Evolutionary conservation across 2,888 invertebrate species (phyloP), one percentile per base, ranked within the genome.

Genomic region (Altica lythri): DNA sequence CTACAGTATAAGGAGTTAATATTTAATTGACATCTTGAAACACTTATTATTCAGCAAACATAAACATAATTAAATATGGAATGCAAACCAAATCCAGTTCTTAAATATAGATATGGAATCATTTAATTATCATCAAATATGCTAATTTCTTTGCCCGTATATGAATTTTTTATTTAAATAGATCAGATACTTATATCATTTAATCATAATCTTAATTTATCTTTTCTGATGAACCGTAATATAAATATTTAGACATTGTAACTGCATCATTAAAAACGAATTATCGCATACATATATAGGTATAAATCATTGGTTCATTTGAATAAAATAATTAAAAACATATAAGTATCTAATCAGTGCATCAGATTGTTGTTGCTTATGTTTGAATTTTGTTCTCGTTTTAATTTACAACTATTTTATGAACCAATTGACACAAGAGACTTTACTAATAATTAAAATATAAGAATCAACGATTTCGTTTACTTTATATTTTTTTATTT

Each of bases 181-280:
- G 27, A 44, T 29, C 43, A 2, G 29, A 44, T 30, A 44, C 13
- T 16, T 18, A 44, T n/a, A n/a, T n/a, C n/a, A n/a, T n/a, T n/a
- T n/a, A n/a, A n/a, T n/a, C n/a, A n/a, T n/a, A n/a, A n/a, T 44
- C 43, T 30, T 18, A 37, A 47, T 47, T 47, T 19, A 37, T 47
- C 47, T 37, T 13, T n/a, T 12, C 13, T 12, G 27, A 47, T 27
- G 37, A 37, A 27, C 17, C 12, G 16, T 30, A 37, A 44, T 35
- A 51, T 51, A 43, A 51, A 51, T 51, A 43, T 51, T 51, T 51
- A 35, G 44, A 29, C 51, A 43, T 35, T 35, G 3, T 34, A 51
- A 44, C 43, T 30, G 37, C 12, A 29, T 44, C 43, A 51, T 51
- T 43, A 51, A 19, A n/a, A 51, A 27, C 34, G 35, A 51, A 51